Percentiles rank a stretch among this genome's conserved stretches.
Evolutionary conservation across 2,797 vertebrate genomes (phyloP).

Genomic region (Neoniphon sammara): DNA sequence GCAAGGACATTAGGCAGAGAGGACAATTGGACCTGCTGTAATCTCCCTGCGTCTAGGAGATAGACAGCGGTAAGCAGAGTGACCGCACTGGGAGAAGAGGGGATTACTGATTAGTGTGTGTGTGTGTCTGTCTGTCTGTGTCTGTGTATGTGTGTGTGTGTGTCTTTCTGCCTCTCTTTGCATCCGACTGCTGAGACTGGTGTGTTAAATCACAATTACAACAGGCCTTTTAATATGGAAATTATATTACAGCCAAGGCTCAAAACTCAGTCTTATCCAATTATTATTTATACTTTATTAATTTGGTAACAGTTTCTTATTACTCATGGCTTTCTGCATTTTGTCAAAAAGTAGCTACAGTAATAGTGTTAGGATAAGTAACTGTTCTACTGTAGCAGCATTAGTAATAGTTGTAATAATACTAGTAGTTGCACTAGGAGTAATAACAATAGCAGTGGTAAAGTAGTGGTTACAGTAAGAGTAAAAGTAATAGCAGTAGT

Average conservation of each 20-base stretch:
- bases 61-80: conserved; percentile 48
- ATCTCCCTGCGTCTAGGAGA: conserved; percentile 64
- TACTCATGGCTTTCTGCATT: too few relatives aligned
- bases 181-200: neutral
- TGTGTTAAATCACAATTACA: conserved; percentile 8
- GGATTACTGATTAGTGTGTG: conserved; percentile 66
- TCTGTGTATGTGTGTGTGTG: conserved; percentile 28
- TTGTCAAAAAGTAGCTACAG: too few relatives aligned
- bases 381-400: too few relatives aligned
- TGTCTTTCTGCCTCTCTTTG: conserved; percentile 8
- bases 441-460: too few relatives aligned
- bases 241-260: neutral
- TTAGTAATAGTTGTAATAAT: too few relatives aligned
- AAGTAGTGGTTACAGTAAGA: too few relatives aligned
- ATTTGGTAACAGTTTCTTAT: too few relatives aligned
- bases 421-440: too few relatives aligned
- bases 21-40: conserved; percentile 63
- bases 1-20: conserved; percentile 59
- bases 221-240: conserved; percentile 3
- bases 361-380: too few relatives aligned
- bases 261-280: too few relatives aligned
- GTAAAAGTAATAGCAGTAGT: too few relatives aligned
- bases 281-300: too few relatives aligned
- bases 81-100: conserved; percentile 55
- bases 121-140: conserved; percentile 31